A percentile compares a stretch with the other conserved stretches of the same genome.
Conservation (phyloP, 1,140 invertebrate species). For the Ylistrum balloti region DNA sequence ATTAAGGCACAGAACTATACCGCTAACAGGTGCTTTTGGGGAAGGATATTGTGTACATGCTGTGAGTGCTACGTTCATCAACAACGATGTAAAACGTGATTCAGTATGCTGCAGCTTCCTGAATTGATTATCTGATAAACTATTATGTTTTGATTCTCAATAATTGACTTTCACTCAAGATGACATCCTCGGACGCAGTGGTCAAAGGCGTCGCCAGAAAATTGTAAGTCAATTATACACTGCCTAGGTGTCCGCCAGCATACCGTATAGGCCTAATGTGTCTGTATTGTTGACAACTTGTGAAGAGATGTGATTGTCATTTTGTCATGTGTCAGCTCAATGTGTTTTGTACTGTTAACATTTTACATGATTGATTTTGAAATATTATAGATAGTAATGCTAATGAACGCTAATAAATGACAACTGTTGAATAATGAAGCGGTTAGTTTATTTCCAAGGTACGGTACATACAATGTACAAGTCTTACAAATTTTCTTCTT, state of each 20-base stretch:
- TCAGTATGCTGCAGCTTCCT: not conserved
- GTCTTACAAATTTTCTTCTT: no score
- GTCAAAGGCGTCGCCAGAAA: slow-evolving; percentile 62
- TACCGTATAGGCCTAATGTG: no score
- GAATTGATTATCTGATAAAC: not conserved
- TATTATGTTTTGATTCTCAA: not conserved
- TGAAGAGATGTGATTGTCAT: not conserved
- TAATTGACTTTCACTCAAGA: not conserved
- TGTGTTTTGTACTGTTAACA: no score
- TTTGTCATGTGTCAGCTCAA: not conserved
- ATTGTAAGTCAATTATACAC: slow-evolving; percentile 54
- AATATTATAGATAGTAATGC: no score
- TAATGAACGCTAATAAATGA: no score
- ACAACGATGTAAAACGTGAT: slow-evolving; percentile 25
- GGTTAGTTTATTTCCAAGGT: no score
- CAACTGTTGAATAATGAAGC: no score
- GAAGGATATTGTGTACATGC: slow-evolving; percentile 18
- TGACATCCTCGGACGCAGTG: slow-evolving; percentile 55
- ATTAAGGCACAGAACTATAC: not conserved
- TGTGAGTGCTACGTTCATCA: slow-evolving; percentile 31
- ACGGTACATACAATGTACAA: no score
- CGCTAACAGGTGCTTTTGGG: not conserved
- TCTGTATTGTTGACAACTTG: no score
- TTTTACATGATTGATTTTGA: no score
- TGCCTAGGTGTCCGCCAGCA: no score